phyloP scores from a whole-genome alignment of 2,113 vertebrate genomes.

The Poicephalus meyeri region DNA sequence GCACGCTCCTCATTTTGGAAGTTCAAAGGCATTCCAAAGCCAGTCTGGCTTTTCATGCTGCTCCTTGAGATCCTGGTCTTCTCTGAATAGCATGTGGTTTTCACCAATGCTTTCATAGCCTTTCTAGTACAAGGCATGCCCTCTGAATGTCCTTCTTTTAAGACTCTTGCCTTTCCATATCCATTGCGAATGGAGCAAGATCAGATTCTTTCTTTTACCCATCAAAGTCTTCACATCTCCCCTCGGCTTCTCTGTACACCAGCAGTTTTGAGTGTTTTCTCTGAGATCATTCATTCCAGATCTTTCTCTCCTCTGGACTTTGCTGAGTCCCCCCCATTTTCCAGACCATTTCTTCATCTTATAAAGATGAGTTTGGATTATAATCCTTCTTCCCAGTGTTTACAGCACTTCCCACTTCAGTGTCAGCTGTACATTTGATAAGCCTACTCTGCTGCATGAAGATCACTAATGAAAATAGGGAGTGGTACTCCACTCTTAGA shows the following conservation, averaged over 20 bases:
- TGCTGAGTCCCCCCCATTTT: neutral
- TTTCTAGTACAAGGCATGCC: neutral
- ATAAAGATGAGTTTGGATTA: neutral
- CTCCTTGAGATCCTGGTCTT: neutral
- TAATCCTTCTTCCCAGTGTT: neutral
- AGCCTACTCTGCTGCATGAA: neutral
- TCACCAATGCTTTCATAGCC: neutral
- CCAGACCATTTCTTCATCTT: neutral
- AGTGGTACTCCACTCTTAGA: neutral
- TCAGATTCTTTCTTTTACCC: neutral
- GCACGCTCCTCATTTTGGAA: neutral
- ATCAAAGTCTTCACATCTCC: neutral
- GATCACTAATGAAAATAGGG: neutral
- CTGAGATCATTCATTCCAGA: neutral
- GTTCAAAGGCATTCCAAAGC: neutral
- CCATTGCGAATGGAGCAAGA: neutral
- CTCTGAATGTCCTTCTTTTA: neutral
- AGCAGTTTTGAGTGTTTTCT: neutral
- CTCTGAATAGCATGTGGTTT: neutral
- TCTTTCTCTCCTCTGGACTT: neutral
- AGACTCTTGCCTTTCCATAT: neutral
- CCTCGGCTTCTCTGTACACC: neutral
- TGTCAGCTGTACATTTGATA: neutral
- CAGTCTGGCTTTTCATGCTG: neutral
- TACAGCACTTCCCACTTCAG: neutral